Conservation (phyloP, 2,888 invertebrate genomes). For the Notodonta ziczac region DNA sequence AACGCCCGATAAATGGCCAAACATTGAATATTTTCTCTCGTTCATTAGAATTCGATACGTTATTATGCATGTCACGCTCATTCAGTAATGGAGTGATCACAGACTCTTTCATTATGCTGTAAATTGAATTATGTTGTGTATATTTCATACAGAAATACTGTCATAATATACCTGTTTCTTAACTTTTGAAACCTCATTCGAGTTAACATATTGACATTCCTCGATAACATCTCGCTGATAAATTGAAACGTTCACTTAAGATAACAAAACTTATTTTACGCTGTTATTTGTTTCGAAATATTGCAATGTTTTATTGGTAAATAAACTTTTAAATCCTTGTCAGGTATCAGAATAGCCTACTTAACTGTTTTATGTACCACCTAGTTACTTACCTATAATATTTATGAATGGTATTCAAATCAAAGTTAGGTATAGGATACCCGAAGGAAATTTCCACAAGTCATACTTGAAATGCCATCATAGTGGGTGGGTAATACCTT, state of each 20-base stretch:
- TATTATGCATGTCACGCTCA: no score
- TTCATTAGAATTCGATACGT: no score
- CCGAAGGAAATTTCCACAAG: slow-evolving; percentile 1
- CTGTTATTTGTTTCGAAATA: not conserved
- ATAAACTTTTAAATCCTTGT: no score
- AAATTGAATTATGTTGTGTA: not conserved
- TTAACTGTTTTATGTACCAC: no score
- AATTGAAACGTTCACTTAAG: slow-evolving; percentile 1
- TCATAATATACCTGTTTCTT: not conserved
- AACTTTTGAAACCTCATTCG: not conserved
- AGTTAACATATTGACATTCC: not conserved
- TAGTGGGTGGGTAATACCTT: no score
- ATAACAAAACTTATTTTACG: not conserved
- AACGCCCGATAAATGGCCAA: no score
- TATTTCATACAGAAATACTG: not conserved
- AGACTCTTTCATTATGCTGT: not conserved
- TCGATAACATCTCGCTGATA: slow-evolving; percentile 2
- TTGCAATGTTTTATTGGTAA: not conserved
- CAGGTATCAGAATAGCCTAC: no score
- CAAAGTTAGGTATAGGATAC: no score
- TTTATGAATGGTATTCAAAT: no score
- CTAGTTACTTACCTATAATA: no score
- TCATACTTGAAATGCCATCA: slow-evolving; percentile 5
- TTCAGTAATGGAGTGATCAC: no score
- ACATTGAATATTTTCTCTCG: no score